These are phyloP conservation scores for Xanthia icteritia DNA, from an alignment of 2,888 invertebrate species.

Conservation along the genomic window DNA sequence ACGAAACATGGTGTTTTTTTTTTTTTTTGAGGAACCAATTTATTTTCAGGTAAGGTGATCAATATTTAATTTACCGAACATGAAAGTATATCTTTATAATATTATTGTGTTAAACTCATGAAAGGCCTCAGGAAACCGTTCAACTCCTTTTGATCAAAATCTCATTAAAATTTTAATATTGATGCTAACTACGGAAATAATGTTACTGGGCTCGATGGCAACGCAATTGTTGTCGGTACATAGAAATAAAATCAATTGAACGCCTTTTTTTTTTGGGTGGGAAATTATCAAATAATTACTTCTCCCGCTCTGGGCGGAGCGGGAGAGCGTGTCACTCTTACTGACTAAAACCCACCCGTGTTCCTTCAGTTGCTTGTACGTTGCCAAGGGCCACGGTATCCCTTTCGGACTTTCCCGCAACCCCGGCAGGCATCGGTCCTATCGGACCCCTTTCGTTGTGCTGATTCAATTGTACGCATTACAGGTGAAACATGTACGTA, in stretches of 20 bases:
- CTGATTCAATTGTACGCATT: too few relatives aligned
- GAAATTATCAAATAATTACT: too few relatives aligned
- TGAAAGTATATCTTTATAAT: constrained; percentile 15
- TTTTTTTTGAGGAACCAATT: background rate
- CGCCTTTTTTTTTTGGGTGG: too few relatives aligned
- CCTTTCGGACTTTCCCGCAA: too few relatives aligned
- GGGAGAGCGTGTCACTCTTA: too few relatives aligned
- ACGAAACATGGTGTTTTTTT: background rate
- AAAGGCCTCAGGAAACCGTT: constrained; percentile 10
- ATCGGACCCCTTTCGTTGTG: too few relatives aligned
- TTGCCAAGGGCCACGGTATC: too few relatives aligned
- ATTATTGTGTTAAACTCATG: constrained; percentile 3
- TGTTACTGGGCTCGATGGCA: background rate
- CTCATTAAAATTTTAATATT: background rate
- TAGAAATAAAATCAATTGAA: background rate
- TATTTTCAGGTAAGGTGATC: background rate
- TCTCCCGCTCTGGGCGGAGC: too few relatives aligned
- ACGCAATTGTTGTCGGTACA: background rate
- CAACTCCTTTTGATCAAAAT: constrained; percentile 22
- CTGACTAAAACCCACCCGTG: too few relatives aligned
- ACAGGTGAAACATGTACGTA: too few relatives aligned
- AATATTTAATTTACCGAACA: background rate
- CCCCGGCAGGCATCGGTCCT: too few relatives aligned
- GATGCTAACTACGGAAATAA: background rate
- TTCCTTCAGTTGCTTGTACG: too few relatives aligned